Base-by-base conservation (phyloP, 2,888 invertebrate species). In the Craniophora ligustri region DNA sequence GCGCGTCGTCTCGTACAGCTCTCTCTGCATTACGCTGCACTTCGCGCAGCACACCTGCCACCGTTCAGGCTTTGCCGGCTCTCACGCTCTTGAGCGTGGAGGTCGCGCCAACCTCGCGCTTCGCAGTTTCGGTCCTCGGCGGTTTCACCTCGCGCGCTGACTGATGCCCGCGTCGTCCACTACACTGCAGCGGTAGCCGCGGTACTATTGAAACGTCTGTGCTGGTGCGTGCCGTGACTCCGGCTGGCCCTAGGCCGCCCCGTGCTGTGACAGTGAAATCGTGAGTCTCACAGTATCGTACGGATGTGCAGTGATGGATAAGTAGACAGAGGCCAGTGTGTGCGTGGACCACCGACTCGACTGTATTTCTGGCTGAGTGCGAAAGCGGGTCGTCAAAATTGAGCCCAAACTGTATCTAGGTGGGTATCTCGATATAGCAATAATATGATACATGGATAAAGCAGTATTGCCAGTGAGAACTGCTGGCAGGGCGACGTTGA, bases 291-390 rank as follows among this genome's bases (percentile, higher is more conserved):
- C 83, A 83, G 77, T 85, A 82, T 82, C 80, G 89, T 89, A 88
- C 93, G 93, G 93, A 93, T 93, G 92, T 93, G 93, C 93, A 94
- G 91, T 93, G 92, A 91, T 92, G 92, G 91, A 92, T 91, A 78
- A 88, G 84, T 91, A 88, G 89, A 88, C 87, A 86, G 78, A 82
- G 78, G 84, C 85, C 81, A 86, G 88, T 88, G 84, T 78, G 80
- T 79, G 79, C 80, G 80, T 75, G 74, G 81, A 81, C 82, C 84
- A 72, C 76, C 79, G 73, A 81, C 76, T 76, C 82, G 75, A 76
- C 84, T 79, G 75, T 86, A 78, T 88, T 87, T 87, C 78, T 88
- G 83, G 84, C 82, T 71, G 82, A 85, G 88, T 84, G 87, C 79
- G 81, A 86, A 81, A 86, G 84, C 77, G 87, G 88, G 84, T 78